Percentiles rank a stretch among this genome's conserved stretches.
phyloP scores from a whole-genome alignment of 2,888 invertebrate species.

The Lingula anatina region DNA sequence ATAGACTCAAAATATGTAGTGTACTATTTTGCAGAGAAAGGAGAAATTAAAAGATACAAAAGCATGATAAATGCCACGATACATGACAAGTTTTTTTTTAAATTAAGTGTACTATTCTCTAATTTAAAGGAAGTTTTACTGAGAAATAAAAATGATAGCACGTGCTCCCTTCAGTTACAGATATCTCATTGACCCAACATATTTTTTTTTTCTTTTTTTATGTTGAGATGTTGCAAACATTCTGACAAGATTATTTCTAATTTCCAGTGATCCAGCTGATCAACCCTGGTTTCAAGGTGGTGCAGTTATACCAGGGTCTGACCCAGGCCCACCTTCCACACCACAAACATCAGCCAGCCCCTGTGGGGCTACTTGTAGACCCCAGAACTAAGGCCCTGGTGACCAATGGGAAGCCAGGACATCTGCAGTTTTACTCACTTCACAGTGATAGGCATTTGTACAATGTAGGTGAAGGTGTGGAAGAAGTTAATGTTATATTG shows the following conservation, averaged over 20 bases:
- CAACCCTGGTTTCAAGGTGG: slow-evolving; percentile 52
- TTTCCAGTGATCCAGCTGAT: slow-evolving; percentile 52
- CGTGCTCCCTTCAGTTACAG: too few species aligned
- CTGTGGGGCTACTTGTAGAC: slow-evolving; percentile 58
- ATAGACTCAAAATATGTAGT: too few species aligned
- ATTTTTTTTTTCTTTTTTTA: too few species aligned
- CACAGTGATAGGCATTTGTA: slow-evolving; percentile 62
- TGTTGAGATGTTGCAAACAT: too few species aligned
- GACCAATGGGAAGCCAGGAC: slow-evolving; percentile 68
- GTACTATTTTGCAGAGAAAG: neutral
- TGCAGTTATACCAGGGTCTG: slow-evolving; percentile 65
- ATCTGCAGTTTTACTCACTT: slow-evolving; percentile 69
- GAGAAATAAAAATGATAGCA: too few species aligned
- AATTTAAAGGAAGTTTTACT: too few species aligned
- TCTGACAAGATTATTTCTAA: slow-evolving; percentile 3
- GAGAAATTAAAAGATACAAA: too few species aligned
- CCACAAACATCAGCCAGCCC: slow-evolving; percentile 15
- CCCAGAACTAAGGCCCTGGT: slow-evolving; percentile 64
- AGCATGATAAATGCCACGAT: too few species aligned
- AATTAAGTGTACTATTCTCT: too few species aligned
- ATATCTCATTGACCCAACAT: too few species aligned
- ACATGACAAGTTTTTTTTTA: too few species aligned
- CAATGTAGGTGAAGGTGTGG: slow-evolving; percentile 58
- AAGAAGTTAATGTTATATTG: too few species aligned
- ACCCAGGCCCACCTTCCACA: slow-evolving; percentile 58